A percentile compares a stretch with the other conserved stretches of the same genome.
Evolutionary conservation across 2,888 invertebrate genomes (phyloP).

Genomic region (Morpho achilles): DNA sequence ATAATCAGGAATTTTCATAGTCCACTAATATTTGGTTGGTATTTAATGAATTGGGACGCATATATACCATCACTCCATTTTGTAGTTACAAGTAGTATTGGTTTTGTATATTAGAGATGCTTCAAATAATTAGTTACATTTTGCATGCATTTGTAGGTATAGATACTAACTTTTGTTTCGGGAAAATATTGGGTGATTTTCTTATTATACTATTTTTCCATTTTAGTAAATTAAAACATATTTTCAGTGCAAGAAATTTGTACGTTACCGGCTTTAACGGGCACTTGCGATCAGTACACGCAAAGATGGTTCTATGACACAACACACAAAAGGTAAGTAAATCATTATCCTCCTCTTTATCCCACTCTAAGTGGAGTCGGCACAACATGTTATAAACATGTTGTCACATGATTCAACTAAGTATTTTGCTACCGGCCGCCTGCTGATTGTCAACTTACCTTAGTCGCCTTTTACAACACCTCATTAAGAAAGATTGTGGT

Average conservation of each 20-base stretch:
- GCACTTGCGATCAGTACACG: conserved; percentile 85
- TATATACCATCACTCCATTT: background rate
- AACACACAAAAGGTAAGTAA: conserved; percentile 65
- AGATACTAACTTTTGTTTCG: background rate
- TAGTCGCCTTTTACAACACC: no score
- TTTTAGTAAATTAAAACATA: background rate
- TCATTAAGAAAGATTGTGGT: no score
- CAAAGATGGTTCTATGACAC: conserved; percentile 89
- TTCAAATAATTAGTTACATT: background rate
- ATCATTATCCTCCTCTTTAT: no score
- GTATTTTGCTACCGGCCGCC: no score
- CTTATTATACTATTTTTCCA: background rate
- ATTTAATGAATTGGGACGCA: no score
- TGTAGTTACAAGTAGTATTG: background rate
- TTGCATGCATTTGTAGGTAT: background rate
- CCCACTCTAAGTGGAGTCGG: no score
- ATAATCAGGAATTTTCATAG: no score
- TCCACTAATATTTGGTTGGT: no score
- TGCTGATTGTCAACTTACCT: no score
- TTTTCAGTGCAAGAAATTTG: conserved; percentile 75
- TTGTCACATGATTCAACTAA: no score
- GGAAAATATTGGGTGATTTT: no score
- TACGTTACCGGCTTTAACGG: conserved; percentile 85
- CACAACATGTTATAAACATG: no score
- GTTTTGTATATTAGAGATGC: background rate